Percentiles rank a stretch among this genome's conserved stretches.
These are phyloP conservation scores for Lagopus muta DNA, from an alignment of 2,113 vertebrate genomes.

Conservation along the genomic window DNA sequence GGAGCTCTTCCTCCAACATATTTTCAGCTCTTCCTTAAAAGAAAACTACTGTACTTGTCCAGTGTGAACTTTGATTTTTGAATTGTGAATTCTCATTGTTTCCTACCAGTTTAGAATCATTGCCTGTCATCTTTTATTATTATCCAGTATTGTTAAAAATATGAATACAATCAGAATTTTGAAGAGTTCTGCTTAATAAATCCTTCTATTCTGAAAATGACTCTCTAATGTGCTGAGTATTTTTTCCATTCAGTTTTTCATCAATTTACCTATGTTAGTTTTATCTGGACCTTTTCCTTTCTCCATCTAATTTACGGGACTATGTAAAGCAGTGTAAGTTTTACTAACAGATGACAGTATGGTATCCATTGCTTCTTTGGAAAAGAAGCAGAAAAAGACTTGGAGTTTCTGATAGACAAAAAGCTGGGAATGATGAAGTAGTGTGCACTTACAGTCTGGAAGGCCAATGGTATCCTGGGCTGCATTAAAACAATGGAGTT, in stretches of 20 bases:
- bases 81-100: not conserved
- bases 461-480: too few relatives aligned
- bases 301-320: not conserved
- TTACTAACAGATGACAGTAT: not conserved
- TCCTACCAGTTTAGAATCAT: not conserved
- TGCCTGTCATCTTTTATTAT: not conserved
- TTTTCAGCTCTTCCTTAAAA: not conserved
- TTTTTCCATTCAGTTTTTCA: not conserved
- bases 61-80: not conserved
- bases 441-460: too few relatives aligned
- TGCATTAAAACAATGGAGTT: too few relatives aligned
- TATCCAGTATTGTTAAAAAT: not conserved
- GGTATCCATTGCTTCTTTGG: not conserved
- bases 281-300: not conserved
- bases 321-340: not conserved
- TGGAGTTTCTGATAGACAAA: too few relatives aligned
- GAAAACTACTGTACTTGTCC: not conserved
- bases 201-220: not conserved
- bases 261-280: not conserved
- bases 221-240: not conserved
- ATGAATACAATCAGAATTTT: not conserved
- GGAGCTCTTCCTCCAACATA: not conserved
- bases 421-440: too few relatives aligned
- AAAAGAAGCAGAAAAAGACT: too few relatives aligned
- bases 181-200: constrained; percentile 9